Base-by-base conservation (phyloP, 2,113 vertebrate genomes). In the Pycnonotus jocosus region DNA sequence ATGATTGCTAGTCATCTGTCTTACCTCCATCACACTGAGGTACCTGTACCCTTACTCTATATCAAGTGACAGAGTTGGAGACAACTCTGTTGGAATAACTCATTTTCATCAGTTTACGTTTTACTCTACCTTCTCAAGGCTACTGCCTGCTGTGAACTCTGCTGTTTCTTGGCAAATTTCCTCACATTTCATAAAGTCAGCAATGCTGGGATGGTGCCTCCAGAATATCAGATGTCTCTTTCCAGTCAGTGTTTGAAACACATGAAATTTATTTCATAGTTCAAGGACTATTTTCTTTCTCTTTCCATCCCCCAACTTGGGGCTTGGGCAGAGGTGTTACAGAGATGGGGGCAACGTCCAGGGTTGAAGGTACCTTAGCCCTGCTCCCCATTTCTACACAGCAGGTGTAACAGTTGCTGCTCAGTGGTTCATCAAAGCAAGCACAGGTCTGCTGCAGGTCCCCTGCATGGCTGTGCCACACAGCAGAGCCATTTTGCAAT, bases 391-490 rank as follows among this genome's bases (percentile, higher is more conserved):
- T 81, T 81, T 53, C 35, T 22, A 15, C 5, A 2, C 42, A 42
- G 11, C 23, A 10, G 50, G 27, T 69, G 28, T 60, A 78, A 72
- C 61, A 37, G 58, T 22, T 37, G 71, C 58, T 62, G 44, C 33
- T 78, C 56, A 74, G 25, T 42, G 14, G 42, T 35, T 72, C 2
- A 2, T 27, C 19, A 37, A 23, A 15, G 44, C 0, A 4, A 11
- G 7, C 2, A 6, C 15, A 23, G 4, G 1, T 53, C 19, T 86
- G 42, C 45, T 37, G 9, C 42, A 48, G 58, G 48, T 89, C 20
- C 28, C 33, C 27, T 7, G 1, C 10, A 5, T 1, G 24, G 15
- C n/a, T 71, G 22, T 27, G 53, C 19, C 12, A 11, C 0, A 3
- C 11, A 42, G 25, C n/a, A 92, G 61, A 82, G 42, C 14, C 4